Conservation (phyloP, 2,888 invertebrate species). For the Melanophora roralis region DNA sequence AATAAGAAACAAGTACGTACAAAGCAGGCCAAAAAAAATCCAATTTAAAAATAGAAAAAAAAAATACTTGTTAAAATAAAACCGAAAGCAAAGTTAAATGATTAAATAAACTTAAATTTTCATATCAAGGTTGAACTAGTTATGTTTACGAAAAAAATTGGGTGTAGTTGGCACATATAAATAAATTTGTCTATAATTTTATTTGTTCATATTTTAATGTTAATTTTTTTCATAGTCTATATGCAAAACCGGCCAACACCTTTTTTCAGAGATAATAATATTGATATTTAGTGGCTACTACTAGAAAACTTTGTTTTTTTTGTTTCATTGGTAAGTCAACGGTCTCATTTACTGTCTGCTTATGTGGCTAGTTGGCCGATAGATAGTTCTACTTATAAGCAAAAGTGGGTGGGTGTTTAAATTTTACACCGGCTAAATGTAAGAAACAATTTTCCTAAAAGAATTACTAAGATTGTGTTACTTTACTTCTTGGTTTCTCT, state of each 20-base stretch:
- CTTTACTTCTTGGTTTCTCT: slow-evolving; percentile 31
- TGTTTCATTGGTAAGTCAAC: slow-evolving; percentile 1
- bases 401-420: slow-evolving; percentile 59
- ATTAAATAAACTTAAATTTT: slow-evolving; percentile 50
- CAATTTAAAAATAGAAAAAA: neutral
- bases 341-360: slow-evolving; percentile 33
- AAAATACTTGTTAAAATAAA: neutral
- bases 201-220: neutral
- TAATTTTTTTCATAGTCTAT: slow-evolving; percentile 24
- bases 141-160: slow-evolving; percentile 52
- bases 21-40: slow-evolving; percentile 6
- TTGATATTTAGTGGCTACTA: slow-evolving; percentile 62
- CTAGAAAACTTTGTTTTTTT: slow-evolving; percentile 44
- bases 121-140: slow-evolving; percentile 65
- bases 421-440: slow-evolving; percentile 54
- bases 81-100: slow-evolving; percentile 21
- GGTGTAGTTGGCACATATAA: slow-evolving; percentile 62
- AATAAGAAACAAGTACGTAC: slow-evolving; percentile 11
- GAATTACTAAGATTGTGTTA: slow-evolving; percentile 33
- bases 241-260: slow-evolving; percentile 55
- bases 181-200: slow-evolving; percentile 29
- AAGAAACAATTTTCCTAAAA: slow-evolving; percentile 12
- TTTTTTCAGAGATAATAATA: slow-evolving; percentile 60
- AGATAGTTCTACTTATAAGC: neutral
- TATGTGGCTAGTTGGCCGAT: slow-evolving; percentile 28